Conservation (phyloP, 2,113 vertebrate genomes). For the Hystrix cristata region DNA sequence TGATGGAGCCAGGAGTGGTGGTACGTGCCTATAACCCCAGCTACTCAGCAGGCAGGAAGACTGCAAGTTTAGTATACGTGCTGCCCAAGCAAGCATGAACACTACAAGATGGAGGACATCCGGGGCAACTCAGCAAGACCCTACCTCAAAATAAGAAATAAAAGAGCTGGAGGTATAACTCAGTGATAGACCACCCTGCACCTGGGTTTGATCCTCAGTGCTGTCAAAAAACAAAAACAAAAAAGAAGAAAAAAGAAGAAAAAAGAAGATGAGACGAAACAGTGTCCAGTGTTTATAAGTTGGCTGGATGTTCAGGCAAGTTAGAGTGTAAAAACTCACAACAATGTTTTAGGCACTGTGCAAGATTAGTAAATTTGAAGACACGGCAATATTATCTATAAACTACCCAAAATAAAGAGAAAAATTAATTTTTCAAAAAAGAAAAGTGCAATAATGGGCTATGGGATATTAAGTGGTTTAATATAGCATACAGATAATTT, state of each 20-base stretch:
- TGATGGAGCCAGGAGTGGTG: background rate
- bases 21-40: background rate
- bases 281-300: background rate
- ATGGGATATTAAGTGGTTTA: background rate
- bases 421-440: conserved; percentile 15
- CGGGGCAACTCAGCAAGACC: background rate
- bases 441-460: background rate
- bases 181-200: background rate
- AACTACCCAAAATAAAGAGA: background rate
- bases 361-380: background rate
- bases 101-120: background rate
- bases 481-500: background rate
- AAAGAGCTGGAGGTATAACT: background rate
- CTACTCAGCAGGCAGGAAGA: background rate
- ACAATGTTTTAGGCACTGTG: background rate
- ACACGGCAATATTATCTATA: background rate
- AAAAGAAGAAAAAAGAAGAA: background rate
- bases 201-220: background rate
- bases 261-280: background rate
- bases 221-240: background rate
- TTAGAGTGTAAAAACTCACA: background rate
- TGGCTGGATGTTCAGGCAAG: background rate
- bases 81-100: background rate
- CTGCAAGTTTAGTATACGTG: background rate
- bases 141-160: background rate